Conservation (phyloP, 2,888 invertebrate species). For the Salticus scenicus region DNA sequence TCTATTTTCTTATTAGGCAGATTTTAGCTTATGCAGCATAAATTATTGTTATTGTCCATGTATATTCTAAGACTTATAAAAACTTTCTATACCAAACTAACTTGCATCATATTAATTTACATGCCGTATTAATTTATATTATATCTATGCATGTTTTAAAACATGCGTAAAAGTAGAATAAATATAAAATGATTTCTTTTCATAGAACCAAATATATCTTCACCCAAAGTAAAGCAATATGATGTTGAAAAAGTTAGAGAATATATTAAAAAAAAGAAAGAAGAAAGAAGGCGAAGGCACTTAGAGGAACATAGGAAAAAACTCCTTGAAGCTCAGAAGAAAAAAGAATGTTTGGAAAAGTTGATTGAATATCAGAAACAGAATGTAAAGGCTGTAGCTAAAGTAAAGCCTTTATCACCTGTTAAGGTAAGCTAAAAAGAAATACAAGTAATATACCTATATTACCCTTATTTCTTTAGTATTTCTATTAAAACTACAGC, state of each 20-base stretch:
- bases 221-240: constrained; percentile 74
- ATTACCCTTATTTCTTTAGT: too few species aligned
- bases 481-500: too few species aligned
- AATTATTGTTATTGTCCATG: too few species aligned
- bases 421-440: constrained; percentile 21
- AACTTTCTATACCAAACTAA: too few species aligned
- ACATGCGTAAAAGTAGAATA: too few species aligned
- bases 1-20: too few species aligned
- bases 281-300: constrained; percentile 77
- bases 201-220: constrained; percentile 26
- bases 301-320: constrained; percentile 74
- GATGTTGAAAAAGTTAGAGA: constrained; percentile 78
- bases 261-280: constrained; percentile 79
- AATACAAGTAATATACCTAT: too few species aligned
- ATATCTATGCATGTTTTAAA: too few species aligned
- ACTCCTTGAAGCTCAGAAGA: constrained; percentile 75
- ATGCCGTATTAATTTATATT: too few species aligned
- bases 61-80: too few species aligned
- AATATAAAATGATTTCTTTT: neutral
- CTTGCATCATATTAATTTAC: too few species aligned
- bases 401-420: constrained; percentile 28
- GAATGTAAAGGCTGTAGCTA: constrained; percentile 6
- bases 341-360: constrained; percentile 74
- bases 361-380: constrained; percentile 44
- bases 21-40: too few species aligned